phyloP scores from a whole-genome alignment of 2,797 vertebrate species.

The Enoplosus armatus region DNA sequence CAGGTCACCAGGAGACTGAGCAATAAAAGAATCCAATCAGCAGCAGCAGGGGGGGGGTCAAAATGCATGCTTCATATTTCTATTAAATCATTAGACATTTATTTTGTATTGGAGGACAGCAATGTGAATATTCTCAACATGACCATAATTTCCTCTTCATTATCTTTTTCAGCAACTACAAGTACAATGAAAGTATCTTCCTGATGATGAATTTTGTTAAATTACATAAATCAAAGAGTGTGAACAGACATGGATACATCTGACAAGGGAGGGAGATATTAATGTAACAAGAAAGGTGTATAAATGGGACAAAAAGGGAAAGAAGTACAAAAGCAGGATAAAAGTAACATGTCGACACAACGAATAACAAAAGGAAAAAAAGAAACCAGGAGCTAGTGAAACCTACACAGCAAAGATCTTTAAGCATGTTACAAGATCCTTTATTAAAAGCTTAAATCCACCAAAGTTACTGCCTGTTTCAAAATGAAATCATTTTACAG shows the following conservation, averaged over 20 bases:
- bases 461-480: no score
- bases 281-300: neutral
- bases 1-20: constrained; percentile 15
- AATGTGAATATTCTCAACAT: neutral
- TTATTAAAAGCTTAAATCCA: no score
- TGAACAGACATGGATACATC: neutral
- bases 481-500: no score
- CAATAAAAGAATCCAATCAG: constrained; percentile 55
- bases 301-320: neutral
- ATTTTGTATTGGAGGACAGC: neutral
- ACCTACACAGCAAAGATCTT: no score
- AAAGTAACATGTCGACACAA: neutral
- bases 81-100: neutral
- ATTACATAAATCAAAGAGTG: neutral
- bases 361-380: neutral
- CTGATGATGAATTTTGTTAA: neutral
- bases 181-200: neutral
- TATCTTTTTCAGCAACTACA: neutral
- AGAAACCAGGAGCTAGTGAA: no score
- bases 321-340: neutral
- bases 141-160: no score
- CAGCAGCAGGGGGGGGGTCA: constrained; percentile 3
- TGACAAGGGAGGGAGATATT: no score
- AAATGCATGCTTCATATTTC: neutral
- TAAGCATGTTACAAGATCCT: neutral